Percentiles rank a stretch among this genome's conserved stretches.
phyloP scores from a whole-genome alignment of 2,797 vertebrate genomes.

The Sebastes vulpes region DNA sequence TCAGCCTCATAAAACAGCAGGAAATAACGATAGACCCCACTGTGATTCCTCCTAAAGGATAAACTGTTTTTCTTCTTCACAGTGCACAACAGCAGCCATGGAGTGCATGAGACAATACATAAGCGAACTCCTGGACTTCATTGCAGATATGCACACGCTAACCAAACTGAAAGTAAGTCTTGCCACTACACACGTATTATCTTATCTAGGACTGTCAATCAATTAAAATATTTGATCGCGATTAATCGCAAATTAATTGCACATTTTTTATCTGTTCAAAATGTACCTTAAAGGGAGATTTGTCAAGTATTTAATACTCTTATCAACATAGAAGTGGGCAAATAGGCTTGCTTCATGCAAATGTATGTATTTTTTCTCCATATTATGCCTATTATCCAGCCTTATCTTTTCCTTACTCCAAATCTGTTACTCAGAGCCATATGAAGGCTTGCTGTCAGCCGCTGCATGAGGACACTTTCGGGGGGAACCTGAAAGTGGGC shows the following conservation, averaged over 20 bases:
- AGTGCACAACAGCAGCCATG: slow-evolving; percentile 98
- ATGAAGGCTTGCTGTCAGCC: slow-evolving; percentile 99
- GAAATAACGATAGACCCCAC: slow-evolving; percentile 39
- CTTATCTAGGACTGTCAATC: no score
- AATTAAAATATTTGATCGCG: no score
- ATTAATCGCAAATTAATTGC: no score
- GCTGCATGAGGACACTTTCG: slow-evolving; percentile 97
- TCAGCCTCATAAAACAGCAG: slow-evolving; percentile 66
- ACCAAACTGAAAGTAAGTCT: slow-evolving; percentile 95
- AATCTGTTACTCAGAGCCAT: slow-evolving; percentile 88
- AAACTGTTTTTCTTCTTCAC: slow-evolving; percentile 67
- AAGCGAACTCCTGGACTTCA: slow-evolving; percentile 97
- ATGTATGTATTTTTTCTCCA: background rate
- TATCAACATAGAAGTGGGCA: no score
- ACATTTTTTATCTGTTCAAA: no score
- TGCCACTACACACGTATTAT: background rate
- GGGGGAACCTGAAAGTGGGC: slow-evolving; percentile 98
- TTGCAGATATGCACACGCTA: slow-evolving; percentile 98
- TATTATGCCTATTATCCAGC: background rate
- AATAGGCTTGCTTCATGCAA: no score
- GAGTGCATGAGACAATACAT: slow-evolving; percentile 97
- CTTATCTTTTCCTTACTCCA: background rate
- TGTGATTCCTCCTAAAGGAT: slow-evolving; percentile 62
- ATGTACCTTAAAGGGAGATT: no score
- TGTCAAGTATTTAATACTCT: no score